Base-by-base conservation (phyloP, 2,113 vertebrate genomes). In the Penelope pileata region DNA sequence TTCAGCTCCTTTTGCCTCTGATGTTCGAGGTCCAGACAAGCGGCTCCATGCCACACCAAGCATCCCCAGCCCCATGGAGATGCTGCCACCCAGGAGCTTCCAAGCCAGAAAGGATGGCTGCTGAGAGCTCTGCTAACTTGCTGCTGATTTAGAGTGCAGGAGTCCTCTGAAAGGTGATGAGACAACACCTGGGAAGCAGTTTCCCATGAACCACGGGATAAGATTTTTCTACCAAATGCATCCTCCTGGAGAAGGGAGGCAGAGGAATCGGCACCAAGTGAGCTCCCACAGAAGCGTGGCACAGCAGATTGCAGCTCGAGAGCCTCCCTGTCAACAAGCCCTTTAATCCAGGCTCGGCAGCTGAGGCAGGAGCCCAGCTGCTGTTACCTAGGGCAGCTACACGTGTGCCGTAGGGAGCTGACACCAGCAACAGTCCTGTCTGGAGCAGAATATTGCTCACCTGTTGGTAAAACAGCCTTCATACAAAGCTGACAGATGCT, bases 391-490 rank as follows among this genome's bases (percentile, higher is more conserved):
- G 38, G 82, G 50, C 63, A 34, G 75, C 63, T 19, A 23, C 19
- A 9, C 50, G 10, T 2, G 3, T 10, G 62, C 56, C 69, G 38
- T 3, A 7, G 56, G 76, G 56, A 74, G 73, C 14, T 2, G 16
- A 63, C 12, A 4, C 6, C 1, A 60, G 60, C 54, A 43, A 9
- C 7, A n/a, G 74, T 32, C 68, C 75, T 64, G 56, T 63, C 81
- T 47, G 69, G 48, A 93, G 91, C 48, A 40, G 75, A 51, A 51
- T 22, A 69, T 13, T 24, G 75, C 54, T 75, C 80, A 88, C 80
- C 74, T 68, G 58, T 30, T 48, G 85, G 62, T n/a, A 68, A 56
- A 84, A 42, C 22, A 29, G 79, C 79, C 80, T 74, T 56, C 0
- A 2, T 6, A 53, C 54, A 38, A 79, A 88, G 79, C 45, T 42